Evolutionary conservation across 2,888 invertebrate species (phyloP).

Genomic region (Xylophagus ater): DNA sequence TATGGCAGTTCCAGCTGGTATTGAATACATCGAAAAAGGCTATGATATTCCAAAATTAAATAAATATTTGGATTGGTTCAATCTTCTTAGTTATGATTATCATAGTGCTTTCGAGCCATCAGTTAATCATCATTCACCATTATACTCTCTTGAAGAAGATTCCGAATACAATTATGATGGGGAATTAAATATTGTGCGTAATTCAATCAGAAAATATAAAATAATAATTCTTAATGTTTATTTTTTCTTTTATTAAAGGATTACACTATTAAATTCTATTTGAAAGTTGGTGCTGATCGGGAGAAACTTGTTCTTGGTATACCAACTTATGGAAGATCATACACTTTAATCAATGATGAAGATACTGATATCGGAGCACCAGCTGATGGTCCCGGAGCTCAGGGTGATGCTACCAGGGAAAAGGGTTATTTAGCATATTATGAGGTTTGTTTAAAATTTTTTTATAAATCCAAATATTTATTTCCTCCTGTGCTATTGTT

Average conservation of each 20-base stretch:
- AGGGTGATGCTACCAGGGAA: slow-evolving; percentile 83
- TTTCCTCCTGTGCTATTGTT: too few species aligned
- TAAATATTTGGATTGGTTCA: slow-evolving; percentile 85
- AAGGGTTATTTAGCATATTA: slow-evolving; percentile 89
- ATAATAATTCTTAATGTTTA: background rate
- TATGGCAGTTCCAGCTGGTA: slow-evolving; percentile 90
- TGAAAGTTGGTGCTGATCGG: slow-evolving; percentile 65
- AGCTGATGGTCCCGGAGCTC: slow-evolving; percentile 81
- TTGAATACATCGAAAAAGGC: slow-evolving; percentile 86
- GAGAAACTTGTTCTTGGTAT: slow-evolving; percentile 76
- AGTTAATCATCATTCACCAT: slow-evolving; percentile 82
- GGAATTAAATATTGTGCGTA: slow-evolving; percentile 78
- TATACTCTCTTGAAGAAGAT: slow-evolving; percentile 66
- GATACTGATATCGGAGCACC: slow-evolving; percentile 78
- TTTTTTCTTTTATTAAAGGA: slow-evolving; percentile 44
- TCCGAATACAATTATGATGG: slow-evolving; percentile 79
- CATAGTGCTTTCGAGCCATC: slow-evolving; percentile 86
- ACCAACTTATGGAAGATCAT: slow-evolving; percentile 83
- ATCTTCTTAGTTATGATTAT: slow-evolving; percentile 83
- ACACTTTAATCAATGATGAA: slow-evolving; percentile 76
- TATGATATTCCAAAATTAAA: slow-evolving; percentile 81
- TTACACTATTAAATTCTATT: slow-evolving; percentile 71
- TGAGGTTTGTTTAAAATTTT: slow-evolving; percentile 48
- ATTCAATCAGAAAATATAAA: background rate
- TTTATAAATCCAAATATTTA: too few species aligned